phyloP scores from a whole-genome alignment of 2,797 vertebrate species.

The Cynopterus sphinx region DNA sequence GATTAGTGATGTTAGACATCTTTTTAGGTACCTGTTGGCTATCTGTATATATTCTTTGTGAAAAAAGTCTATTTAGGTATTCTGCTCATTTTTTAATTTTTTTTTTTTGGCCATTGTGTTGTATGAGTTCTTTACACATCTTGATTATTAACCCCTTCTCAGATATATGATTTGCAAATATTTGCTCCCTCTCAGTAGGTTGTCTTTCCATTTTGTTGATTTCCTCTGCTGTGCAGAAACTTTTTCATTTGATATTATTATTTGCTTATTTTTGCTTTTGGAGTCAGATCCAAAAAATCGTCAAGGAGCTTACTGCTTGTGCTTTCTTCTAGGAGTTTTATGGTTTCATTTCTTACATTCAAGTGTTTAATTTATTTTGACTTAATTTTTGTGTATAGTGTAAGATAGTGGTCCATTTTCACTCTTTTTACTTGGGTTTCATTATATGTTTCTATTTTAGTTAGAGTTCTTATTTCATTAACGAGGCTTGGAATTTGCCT shows the following conservation, averaged over 20 bases:
- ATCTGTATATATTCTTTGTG: background rate
- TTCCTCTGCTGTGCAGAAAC: background rate
- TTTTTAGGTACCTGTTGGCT: background rate
- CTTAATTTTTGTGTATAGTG: background rate
- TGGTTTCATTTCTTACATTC: no score
- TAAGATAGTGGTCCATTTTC: background rate
- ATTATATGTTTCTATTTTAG: background rate
- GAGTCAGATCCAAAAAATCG: background rate
- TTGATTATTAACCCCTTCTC: background rate
- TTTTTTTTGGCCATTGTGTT: no score
- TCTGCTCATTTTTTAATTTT: no score
- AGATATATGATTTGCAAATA: background rate
- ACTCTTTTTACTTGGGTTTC: background rate
- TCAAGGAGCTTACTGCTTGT: no score
- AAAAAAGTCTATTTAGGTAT: background rate
- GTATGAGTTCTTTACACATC: no score
- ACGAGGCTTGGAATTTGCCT: background rate
- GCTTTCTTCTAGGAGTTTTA: no score
- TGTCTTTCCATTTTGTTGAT: background rate
- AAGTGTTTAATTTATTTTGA: no score
- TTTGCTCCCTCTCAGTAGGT: background rate
- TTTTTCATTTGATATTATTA: background rate
- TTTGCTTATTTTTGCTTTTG: background rate
- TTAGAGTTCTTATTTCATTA: background rate
- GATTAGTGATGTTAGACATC: no score